Evolutionary conservation across 2,113 vertebrate species (phyloP).

Genomic region (Pelecanoides urinatrix): DNA sequence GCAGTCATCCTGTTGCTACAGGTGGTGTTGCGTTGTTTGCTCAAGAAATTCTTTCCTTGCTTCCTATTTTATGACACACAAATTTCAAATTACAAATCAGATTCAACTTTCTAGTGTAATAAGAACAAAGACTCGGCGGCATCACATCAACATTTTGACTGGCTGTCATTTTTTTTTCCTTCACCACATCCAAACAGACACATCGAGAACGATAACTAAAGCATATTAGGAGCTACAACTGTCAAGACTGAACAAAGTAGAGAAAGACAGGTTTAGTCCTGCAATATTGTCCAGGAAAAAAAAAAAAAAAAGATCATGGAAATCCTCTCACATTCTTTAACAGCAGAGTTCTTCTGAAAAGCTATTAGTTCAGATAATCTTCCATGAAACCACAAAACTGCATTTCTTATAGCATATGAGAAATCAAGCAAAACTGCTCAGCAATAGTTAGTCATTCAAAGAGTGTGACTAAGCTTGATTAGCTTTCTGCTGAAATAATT

Average conservation of each 20-base stretch:
- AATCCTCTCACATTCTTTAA: neutral
- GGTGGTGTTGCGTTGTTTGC: neutral
- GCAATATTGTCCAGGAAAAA: neutral
- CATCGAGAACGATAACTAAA: neutral
- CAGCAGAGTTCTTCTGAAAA: neutral
- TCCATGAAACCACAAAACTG: neutral
- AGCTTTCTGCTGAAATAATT: neutral
- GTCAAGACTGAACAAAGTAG: neutral
- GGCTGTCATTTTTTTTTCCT: neutral
- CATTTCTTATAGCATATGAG: neutral
- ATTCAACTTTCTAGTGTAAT: neutral
- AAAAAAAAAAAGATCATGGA: neutral
- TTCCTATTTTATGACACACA: neutral
- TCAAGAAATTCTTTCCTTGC: neutral
- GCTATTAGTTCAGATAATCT: slow-evolving; percentile 13
- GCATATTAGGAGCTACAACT: neutral
- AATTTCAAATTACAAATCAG: neutral
- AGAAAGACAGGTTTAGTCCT: neutral
- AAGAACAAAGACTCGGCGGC: neutral
- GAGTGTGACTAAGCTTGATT: slow-evolving; percentile 16
- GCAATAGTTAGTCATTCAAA: neutral
- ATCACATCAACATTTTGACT: neutral
- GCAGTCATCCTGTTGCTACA: neutral
- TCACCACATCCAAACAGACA: neutral
- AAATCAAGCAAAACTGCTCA: neutral